These are phyloP conservation scores for Tribolium madens DNA, from an alignment of 1,140 invertebrate genomes.

Conservation along the genomic window DNA sequence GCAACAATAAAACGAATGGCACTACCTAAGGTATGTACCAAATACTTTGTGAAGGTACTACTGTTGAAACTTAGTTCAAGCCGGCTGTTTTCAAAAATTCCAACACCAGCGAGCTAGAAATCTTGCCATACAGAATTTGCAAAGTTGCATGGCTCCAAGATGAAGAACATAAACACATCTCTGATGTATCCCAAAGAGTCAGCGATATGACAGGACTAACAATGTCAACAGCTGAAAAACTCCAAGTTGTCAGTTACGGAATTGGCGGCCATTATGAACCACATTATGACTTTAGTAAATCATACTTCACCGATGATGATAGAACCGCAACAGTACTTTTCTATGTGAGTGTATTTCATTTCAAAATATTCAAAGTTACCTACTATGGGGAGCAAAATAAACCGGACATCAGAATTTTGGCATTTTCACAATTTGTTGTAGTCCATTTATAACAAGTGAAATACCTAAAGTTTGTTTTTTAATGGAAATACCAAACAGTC, in stretches of 20 bases:
- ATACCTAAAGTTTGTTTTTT: too few relatives aligned
- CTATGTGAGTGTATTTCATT: constrained; percentile 78
- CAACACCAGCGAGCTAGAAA: constrained; percentile 91
- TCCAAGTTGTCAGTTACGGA: constrained; percentile 98
- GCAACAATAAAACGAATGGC: constrained; percentile 88
- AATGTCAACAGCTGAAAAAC: constrained; percentile 90
- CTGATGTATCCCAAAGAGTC: constrained; percentile 79
- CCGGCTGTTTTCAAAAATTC: constrained; percentile 97
- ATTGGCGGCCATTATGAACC: constrained; percentile 99
- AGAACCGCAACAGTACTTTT: constrained; percentile 94
- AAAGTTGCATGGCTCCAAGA: constrained; percentile 97
- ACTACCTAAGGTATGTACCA: constrained; percentile 78
- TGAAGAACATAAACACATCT: constrained; percentile 82
- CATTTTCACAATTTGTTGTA: too few relatives aligned
- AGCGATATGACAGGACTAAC: constrained; percentile 86
- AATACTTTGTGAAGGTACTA: neutral
- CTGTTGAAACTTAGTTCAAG: constrained; percentile 76
- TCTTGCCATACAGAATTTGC: constrained; percentile 95
- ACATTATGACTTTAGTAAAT: constrained; percentile 98
- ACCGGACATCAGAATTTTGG: too few relatives aligned
- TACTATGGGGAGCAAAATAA: too few relatives aligned
- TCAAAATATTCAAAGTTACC: too few relatives aligned
- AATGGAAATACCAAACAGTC: too few relatives aligned
- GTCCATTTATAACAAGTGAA: too few relatives aligned
- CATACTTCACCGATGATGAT: constrained; percentile 83